Conservation (phyloP, 2,113 vertebrate genomes). For the Riparia riparia region DNA sequence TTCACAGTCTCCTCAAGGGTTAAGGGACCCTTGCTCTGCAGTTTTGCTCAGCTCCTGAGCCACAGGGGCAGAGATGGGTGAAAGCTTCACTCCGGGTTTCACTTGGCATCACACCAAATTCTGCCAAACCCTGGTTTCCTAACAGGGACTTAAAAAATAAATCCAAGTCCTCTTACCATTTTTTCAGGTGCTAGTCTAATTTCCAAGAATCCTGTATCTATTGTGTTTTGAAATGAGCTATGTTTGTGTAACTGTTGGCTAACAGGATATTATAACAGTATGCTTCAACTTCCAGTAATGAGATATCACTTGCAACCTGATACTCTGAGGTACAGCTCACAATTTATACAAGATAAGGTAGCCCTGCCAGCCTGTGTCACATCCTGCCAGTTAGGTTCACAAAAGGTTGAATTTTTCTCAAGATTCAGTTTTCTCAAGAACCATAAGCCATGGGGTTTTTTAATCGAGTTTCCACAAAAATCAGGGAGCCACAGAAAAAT, state of each 20-base stretch:
- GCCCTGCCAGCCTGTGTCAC: background rate
- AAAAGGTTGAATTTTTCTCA: background rate
- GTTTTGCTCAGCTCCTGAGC: background rate
- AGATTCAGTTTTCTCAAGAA: background rate
- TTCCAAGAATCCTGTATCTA: background rate
- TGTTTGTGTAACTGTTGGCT: background rate
- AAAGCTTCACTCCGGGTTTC: background rate
- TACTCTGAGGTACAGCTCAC: background rate
- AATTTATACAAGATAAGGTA: background rate
- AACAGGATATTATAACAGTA: background rate
- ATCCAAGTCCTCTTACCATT: background rate
- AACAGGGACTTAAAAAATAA: background rate
- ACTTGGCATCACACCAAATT: background rate
- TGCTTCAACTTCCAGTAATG: background rate
- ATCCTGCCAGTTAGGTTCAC: background rate
- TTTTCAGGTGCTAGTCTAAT: background rate
- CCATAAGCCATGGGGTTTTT: accelerated
- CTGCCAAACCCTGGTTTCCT: background rate
- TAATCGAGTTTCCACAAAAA: background rate
- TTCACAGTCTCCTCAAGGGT: background rate
- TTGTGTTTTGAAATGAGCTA: background rate
- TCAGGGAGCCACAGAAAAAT: background rate
- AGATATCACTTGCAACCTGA: background rate
- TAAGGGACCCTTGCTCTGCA: background rate
- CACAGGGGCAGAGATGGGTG: background rate